Percentiles rank a stretch among this genome's conserved stretches.
Conservation (phyloP, 2,888 invertebrate species). For the Dynastes grantii region DNA sequence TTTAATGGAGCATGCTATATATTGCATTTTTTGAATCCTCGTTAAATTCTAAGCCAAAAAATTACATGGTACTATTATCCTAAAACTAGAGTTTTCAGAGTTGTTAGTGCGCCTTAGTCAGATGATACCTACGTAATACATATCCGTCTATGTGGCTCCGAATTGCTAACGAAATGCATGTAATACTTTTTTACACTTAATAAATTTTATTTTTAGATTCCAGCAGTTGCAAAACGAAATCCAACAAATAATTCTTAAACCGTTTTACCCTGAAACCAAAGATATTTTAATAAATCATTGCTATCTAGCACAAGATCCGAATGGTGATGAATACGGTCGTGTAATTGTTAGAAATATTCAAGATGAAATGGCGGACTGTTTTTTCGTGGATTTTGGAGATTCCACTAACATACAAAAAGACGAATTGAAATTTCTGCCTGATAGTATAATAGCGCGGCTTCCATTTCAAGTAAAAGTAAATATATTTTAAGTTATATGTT, state of each 20-base stretch:
- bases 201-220: constrained; percentile 59
- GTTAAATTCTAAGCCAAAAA: too few relatives aligned
- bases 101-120: too few relatives aligned
- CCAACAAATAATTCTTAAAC: constrained; percentile 59
- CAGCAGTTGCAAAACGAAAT: constrained; percentile 69
- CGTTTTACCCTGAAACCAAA: constrained; percentile 58
- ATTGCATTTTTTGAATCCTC: too few relatives aligned
- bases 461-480: constrained; percentile 71
- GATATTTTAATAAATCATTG: constrained; percentile 69
- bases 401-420: constrained; percentile 68
- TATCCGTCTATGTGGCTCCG: too few relatives aligned
- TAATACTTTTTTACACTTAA: not conserved
- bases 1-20: too few relatives aligned
- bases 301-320: constrained; percentile 72
- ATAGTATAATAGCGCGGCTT: constrained; percentile 71
- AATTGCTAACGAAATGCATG: too few relatives aligned
- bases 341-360: constrained; percentile 70
- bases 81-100: too few relatives aligned
- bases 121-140: too few relatives aligned
- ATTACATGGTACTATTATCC: too few relatives aligned
- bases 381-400: constrained; percentile 79
- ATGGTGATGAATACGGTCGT: constrained; percentile 70
- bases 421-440: constrained; percentile 72
- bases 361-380: constrained; percentile 71
- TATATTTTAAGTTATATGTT: not conserved